Evolutionary conservation across 2,797 vertebrate species (phyloP), one percentile per base, ranked within the genome.

Genomic region (Phataginus tetradactyla): DNA sequence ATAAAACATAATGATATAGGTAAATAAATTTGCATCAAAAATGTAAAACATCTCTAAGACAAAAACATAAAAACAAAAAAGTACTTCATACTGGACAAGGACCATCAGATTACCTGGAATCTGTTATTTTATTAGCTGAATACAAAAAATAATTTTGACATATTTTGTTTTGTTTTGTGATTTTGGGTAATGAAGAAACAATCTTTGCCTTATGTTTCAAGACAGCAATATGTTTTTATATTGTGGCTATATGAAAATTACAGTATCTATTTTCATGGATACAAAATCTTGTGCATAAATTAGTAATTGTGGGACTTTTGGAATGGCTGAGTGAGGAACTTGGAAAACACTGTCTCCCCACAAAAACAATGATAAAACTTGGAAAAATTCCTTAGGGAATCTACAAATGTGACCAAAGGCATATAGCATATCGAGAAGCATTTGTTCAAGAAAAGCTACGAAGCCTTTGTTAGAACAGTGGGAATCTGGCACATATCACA

Each of bases 1-100:
- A 72, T 79, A 66, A 86, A 71, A 79, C 23, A 55, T 78, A 79
- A 53, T 69, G 39, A 77, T 42, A 45, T 3, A 86, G 25, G 37
- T 72, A 95, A 95, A 72, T 79, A 91, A 64, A 86, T 64, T 66
- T 71, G 74, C 37, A 80, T 49, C 23, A 72, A 91, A 79, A 80
- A 25, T 34, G 49, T 3, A 42, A 72, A 63, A 78, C 13, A 39
- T 51, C 21, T 69, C 2, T 13, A 66, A 86, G 49, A 45, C 13
- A 57, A 86, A 86, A 74, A 74, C 34, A 80, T 39, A 66, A 57
- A 80, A 80, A 80, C 72, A 86, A 57, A 86, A 57, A 91, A 91
- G 64, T 74, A 66, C 20, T 51, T 86, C 27, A 39, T 79, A 27
- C 29, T 71, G 12, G 25, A 34, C 4, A 80, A 74, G 37, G 51